Conservation (phyloP, 2,797 vertebrate genomes). For the Bryconaethiops microstoma region DNA sequence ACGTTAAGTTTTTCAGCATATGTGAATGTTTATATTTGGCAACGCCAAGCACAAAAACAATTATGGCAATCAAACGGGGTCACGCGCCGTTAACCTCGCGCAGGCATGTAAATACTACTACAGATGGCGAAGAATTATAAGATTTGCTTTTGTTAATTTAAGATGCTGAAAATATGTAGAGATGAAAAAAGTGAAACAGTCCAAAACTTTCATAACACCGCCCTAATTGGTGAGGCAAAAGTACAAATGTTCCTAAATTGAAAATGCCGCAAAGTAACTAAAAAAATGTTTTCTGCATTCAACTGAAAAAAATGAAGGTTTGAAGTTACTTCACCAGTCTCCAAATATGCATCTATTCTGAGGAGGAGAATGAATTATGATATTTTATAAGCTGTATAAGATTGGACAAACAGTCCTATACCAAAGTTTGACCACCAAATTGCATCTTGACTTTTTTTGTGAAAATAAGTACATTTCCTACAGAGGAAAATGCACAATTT, state of each 20-base stretch:
- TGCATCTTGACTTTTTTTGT: too few species aligned
- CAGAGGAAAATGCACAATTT: too few species aligned
- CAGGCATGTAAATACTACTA: neutral
- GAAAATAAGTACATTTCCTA: too few species aligned
- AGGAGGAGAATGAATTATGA: neutral
- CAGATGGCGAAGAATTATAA: constrained; percentile 5
- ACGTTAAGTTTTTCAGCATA: neutral
- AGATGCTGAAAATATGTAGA: neutral
- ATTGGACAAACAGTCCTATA: neutral
- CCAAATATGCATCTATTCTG: neutral
- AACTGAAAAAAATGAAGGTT: neutral
- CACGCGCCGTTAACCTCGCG: neutral
- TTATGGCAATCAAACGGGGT: constrained; percentile 11
- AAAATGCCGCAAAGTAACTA: neutral
- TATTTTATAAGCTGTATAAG: neutral
- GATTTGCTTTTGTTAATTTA: neutral
- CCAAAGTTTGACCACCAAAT: too few species aligned
- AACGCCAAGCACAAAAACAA: neutral
- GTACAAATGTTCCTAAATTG: neutral
- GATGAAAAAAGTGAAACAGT: neutral
- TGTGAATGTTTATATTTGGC: neutral
- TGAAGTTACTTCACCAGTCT: neutral
- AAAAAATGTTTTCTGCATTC: neutral
- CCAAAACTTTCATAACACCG: neutral
- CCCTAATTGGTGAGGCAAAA: neutral